Evolutionary conservation across 2,113 vertebrate species (phyloP).

Genomic region (Uria lomvia): DNA sequence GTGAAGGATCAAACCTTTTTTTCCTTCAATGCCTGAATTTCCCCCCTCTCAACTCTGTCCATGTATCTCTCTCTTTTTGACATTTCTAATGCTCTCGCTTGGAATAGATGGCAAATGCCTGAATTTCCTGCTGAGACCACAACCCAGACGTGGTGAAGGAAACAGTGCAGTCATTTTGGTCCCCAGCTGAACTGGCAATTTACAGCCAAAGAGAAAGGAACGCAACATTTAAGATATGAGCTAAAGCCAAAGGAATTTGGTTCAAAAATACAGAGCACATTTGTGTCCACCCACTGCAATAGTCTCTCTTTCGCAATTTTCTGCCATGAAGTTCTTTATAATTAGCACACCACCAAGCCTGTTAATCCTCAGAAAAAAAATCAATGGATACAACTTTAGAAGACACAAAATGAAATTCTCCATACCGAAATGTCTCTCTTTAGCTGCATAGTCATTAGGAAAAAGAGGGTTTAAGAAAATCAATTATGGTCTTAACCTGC

Average conservation of each 20-base stretch:
- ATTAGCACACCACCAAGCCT: constrained; percentile 15
- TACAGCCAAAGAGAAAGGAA: background rate
- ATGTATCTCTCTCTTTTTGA: background rate
- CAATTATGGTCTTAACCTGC: constrained; percentile 32
- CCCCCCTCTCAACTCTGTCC: background rate
- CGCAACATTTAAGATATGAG: background rate
- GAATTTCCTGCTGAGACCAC: background rate
- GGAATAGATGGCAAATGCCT: background rate
- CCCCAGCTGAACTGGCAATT: background rate
- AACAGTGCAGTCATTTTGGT: background rate
- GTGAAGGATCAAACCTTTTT: background rate
- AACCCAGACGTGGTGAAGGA: background rate
- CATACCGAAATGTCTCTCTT: background rate
- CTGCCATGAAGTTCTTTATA: constrained; percentile 29
- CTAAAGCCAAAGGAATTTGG: constrained; percentile 19
- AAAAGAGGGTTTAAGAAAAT: constrained; percentile 32
- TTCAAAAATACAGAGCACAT: background rate
- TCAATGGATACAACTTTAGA: constrained; percentile 21
- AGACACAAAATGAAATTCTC: constrained; percentile 11
- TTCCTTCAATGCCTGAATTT: background rate
- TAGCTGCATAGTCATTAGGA: background rate
- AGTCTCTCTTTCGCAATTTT: background rate
- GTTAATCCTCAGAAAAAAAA: constrained; percentile 12
- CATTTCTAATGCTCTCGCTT: background rate
- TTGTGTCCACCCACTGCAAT: background rate